phyloP scores from a whole-genome alignment of 53 echinoderm and acorn worm species.

The Apostichopus leukothele region DNA sequence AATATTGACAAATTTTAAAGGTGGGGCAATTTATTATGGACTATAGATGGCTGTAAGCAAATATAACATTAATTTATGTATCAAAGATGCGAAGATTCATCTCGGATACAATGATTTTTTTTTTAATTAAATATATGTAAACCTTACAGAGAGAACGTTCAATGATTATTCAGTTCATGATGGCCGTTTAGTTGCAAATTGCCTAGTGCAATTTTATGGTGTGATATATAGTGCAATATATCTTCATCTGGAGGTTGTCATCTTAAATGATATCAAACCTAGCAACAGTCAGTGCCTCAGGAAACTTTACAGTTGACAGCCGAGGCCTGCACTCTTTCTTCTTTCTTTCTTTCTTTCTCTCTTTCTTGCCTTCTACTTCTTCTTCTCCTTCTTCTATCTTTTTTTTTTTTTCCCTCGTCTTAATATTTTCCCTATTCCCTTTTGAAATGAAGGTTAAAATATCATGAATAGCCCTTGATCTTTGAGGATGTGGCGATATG shows the following conservation, averaged over 20 bases:
- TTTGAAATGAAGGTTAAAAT: neutral
- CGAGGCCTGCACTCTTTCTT: neutral
- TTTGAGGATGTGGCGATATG: constrained; percentile 5
- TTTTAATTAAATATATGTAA: no score
- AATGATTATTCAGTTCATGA: no score
- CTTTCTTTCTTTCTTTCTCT: neutral
- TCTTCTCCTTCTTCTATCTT: no score
- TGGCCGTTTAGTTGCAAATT: neutral
- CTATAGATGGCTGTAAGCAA: no score
- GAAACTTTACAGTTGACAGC: neutral
- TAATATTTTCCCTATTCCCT: neutral
- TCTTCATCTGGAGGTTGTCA: neutral
- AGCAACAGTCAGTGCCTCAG: neutral
- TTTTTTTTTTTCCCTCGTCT: neutral
- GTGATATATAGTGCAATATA: no score
- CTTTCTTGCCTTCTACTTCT: neutral
- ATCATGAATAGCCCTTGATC: constrained; percentile 26
- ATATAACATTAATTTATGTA: no score
- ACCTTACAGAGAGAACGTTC: no score
- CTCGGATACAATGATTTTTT: no score
- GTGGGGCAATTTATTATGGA: no score
- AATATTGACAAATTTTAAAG: no score
- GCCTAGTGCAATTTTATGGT: neutral
- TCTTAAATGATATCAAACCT: neutral
- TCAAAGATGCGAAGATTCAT: no score